Conservation (phyloP, 2,888 invertebrate genomes). For the Tholera decimalis region DNA sequence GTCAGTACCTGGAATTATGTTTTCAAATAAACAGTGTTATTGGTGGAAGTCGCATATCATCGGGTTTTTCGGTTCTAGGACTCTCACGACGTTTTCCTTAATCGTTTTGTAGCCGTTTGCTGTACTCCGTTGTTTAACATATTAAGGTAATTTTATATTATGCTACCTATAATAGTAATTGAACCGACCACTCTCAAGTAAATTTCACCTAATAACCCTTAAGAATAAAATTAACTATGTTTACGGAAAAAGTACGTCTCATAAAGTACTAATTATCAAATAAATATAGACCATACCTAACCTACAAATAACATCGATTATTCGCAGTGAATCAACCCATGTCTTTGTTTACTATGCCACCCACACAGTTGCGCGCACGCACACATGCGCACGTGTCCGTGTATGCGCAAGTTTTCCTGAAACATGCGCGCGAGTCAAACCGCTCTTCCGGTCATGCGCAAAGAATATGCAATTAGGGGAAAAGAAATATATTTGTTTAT, state of each 20-base stretch:
- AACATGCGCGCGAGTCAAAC: slow-evolving; percentile 72
- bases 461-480: slow-evolving; percentile 66
- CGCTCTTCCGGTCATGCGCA: slow-evolving; percentile 78
- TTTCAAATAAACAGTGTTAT: no score
- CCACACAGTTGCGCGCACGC: slow-evolving; percentile 29
- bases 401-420: slow-evolving; percentile 77
- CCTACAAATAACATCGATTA: slow-evolving; percentile 9
- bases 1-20: no score
- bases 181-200: no score
- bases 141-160: no score
- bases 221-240: no score
- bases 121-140: no score
- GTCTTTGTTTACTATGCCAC: slow-evolving; percentile 57
- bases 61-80: no score
- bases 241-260: not conserved
- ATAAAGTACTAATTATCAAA: slow-evolving; percentile 12
- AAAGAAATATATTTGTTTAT: slow-evolving; percentile 43
- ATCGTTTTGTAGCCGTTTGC: no score
- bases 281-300: not conserved
- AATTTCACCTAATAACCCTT: not conserved
- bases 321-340: slow-evolving; percentile 32
- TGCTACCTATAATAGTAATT: no score
- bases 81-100: no score
- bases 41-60: no score
- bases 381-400: slow-evolving; percentile 29